Evolutionary conservation across 2,797 vertebrate species (phyloP), one percentile per base, ranked within the genome.

Genomic region (Rhinogobio ventralis): DNA sequence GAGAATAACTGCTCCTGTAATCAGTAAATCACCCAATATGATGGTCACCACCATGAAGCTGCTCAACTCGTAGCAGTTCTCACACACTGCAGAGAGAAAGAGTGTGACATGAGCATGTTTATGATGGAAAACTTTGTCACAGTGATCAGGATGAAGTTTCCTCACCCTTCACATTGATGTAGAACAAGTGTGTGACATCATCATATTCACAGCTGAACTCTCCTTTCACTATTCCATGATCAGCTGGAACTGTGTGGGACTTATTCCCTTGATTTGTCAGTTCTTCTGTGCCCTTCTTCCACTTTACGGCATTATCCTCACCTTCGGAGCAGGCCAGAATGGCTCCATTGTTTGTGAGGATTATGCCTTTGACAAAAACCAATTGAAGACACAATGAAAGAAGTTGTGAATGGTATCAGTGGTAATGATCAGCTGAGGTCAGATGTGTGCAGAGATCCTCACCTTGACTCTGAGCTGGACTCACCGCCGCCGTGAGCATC

Each of bases 121-220:
- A 6, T 15, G 14, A 20, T 17, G 10, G 72, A 53, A 39, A 23
- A 77, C 23, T 19, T 1, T 13, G 25, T 17, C 15, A 20, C 13
- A 15, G 6, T 23, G 45, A 45, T 75, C 1, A 33, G 13, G 0
- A 15, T 0, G 10, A 23, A 36, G 3, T 74, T 39, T 11, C 90
- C 93, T 90, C 49, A 95, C 95, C 91, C 0, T 89, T 93, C 86
- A 91, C 91, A 73, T 88, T 85, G 53, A 93, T 85, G 20, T 90
- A 94, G 89, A 94, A 93, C 10, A 78, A 13, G 64, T 94, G 88
- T 30, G 0, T 64, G 25, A 60, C 4, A 0, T 0, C 0, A 25
- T 0, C 4, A 4, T 45, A 25, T 45, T 71, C 3, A 0, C 28
- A 85, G 69, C 1, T 0, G 62, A 23, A 86, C 1, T 28, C 0